These are phyloP conservation scores for Oxygymnocypris stewartii DNA, from an alignment of 2,113 vertebrate genomes.

Conservation along the genomic window DNA sequence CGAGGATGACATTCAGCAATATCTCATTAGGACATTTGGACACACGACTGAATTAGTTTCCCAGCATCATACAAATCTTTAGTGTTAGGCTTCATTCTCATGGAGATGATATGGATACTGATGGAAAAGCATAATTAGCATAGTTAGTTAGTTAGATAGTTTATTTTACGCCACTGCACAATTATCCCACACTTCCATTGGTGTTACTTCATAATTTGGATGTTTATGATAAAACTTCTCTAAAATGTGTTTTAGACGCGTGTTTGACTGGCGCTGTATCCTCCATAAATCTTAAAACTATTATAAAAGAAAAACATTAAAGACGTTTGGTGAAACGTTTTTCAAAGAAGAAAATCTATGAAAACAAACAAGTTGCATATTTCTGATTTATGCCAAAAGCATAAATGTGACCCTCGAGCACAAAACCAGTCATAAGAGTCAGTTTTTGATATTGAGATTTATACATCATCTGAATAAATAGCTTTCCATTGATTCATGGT, in stretches of 20 bases:
- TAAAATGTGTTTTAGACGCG: background rate
- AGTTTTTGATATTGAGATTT: no score
- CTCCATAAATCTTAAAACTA: background rate
- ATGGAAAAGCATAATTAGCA: background rate
- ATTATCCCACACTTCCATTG: background rate
- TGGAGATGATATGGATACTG: background rate
- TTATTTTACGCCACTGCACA: background rate
- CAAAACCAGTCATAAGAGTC: no score
- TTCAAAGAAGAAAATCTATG: background rate
- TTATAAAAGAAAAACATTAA: slow-evolving; percentile 47
- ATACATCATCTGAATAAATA: no score
- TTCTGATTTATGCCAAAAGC: slow-evolving; percentile 52
- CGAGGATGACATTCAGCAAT: background rate
- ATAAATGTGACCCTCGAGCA: no score
- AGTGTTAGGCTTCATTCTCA: background rate
- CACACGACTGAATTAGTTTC: background rate
- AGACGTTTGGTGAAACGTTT: no score
- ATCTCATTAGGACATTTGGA: background rate
- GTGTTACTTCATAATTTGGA: background rate
- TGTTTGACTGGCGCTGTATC: background rate
- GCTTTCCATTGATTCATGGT: no score
- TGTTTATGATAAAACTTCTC: background rate
- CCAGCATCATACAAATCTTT: background rate
- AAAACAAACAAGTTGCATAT: slow-evolving; percentile 35
- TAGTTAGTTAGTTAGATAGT: no score